phyloP scores from a whole-genome alignment of 2,797 vertebrate species.

The Alauda arvensis region DNA sequence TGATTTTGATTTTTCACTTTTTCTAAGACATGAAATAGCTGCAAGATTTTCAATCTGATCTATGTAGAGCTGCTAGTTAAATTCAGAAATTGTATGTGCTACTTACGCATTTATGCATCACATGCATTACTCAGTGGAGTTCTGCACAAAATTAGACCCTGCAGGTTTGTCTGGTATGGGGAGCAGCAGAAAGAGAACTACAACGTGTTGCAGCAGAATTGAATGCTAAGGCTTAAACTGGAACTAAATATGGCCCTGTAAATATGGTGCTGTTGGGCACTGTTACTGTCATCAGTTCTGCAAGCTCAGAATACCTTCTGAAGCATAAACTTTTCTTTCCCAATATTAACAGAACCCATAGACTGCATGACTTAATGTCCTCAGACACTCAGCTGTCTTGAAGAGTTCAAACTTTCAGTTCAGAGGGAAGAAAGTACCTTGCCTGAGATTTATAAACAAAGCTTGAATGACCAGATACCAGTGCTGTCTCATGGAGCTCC shows the following conservation, averaged over 20 bases:
- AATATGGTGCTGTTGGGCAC: not conserved
- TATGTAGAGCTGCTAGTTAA: not conserved
- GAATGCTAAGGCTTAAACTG: not conserved
- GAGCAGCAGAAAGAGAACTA: not conserved
- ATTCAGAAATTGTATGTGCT: not conserved
- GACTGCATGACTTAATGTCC: not conserved
- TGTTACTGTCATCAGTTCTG: not conserved
- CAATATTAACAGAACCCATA: not conserved
- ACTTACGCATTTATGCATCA: not conserved
- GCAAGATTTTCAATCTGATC: not conserved
- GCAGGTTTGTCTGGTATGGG: not conserved
- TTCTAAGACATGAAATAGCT: not conserved
- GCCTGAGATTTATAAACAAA: not conserved
- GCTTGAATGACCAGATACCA: not conserved
- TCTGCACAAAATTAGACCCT: not conserved
- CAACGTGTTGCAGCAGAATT: not conserved
- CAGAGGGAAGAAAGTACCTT: not conserved
- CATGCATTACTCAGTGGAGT: not conserved
- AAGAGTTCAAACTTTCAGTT: not conserved
- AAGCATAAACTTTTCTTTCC: not conserved
- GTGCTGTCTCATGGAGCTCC: not conserved
- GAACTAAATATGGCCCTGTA: not conserved
- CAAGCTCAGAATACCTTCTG: not conserved
- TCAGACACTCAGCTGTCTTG: not conserved
- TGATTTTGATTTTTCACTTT: not conserved